phyloP scores from a whole-genome alignment of 1,140 invertebrate genomes.

The Pseudomyrmex concolor region DNA sequence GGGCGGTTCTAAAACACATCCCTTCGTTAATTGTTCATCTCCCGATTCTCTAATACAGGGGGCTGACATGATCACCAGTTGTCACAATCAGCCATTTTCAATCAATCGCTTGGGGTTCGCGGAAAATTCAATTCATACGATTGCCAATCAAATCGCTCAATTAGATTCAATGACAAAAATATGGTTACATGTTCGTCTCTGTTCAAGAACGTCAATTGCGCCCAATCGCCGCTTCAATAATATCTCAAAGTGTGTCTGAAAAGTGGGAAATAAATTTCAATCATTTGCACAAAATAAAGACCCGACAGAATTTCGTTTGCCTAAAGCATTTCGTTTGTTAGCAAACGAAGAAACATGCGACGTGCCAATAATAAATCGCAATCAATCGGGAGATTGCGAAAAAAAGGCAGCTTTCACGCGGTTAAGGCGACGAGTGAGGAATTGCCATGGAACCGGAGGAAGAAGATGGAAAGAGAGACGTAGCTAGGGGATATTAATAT shows the following conservation, averaged over 20 bases:
- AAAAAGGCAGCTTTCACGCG: constrained; percentile 73
- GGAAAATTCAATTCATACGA: constrained; percentile 80
- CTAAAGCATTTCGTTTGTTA: constrained; percentile 64
- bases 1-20: constrained; percentile 78
- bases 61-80: constrained; percentile 62
- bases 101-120: constrained; percentile 68
- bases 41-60: constrained; percentile 77
- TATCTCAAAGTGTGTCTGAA: not conserved
- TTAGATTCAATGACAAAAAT: constrained; percentile 69
- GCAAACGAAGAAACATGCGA: constrained; percentile 49
- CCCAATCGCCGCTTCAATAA: not conserved
- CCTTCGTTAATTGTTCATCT: constrained; percentile 85
- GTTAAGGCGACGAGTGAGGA: constrained; percentile 59
- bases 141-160: constrained; percentile 81
- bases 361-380: constrained; percentile 72
- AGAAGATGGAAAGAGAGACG: constrained; percentile 76
- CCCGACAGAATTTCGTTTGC: not conserved
- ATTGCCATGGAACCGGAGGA: constrained; percentile 56
- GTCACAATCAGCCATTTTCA: constrained; percentile 73
- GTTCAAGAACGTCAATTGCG: not conserved
- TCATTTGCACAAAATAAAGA: not conserved
- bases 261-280: constrained; percentile 6
- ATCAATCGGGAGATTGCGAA: constrained; percentile 70
- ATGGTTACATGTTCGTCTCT: not conserved
- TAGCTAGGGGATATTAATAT: constrained; percentile 85